Evolutionary conservation across 2,888 invertebrate genomes (phyloP), one percentile per base, ranked within the genome.

Genomic region (Sthenelais limicola): DNA sequence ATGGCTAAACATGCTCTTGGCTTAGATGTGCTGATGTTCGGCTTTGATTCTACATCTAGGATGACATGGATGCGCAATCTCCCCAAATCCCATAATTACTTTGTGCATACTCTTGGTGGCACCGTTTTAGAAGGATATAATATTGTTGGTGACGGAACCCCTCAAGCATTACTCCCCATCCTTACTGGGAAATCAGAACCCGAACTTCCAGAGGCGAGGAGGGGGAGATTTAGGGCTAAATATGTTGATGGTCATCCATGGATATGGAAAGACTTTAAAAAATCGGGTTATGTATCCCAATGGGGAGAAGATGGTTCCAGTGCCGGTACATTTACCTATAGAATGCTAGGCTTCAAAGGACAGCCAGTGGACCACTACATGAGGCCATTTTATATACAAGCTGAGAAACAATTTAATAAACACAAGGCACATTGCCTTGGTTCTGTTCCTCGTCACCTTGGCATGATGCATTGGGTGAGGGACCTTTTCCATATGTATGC

Each of bases 321-420:
- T 82, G 91, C 93, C 30, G 96, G 96, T 0, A 95, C 95, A 0
- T 97, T 97, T 85, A 94, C 94, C 1, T 95, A 95, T 87, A 91
- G 97, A 15, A 90, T 97, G 84, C 94, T 93, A 78, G 97, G 97
- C 0, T 97, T 97, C 86, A 88, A 91, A 43, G 87, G 90, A 2
- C 92, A 92, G 79, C 97, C 97, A 0, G 94, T 96, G 0, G 94
- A 97, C 88, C 96, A 97, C 87, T 97, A 96, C 84, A 92, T 95
- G 88, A 89, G 96, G 35, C 91, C 94, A 0, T 96, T 92, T 86
- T 81, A 81, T 58, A 71, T 94, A 18, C 92, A 93, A 28, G 91
- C 92, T 15, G 77, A 79, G 58, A 78, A 75, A 30, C 75, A 72
- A 3, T 74, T 74, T 76, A 94, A 94, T 82, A 89, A 74, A n/a